Evolutionary conservation across 2,797 vertebrate species (phyloP).

Genomic region (Staurois parvus): DNA sequence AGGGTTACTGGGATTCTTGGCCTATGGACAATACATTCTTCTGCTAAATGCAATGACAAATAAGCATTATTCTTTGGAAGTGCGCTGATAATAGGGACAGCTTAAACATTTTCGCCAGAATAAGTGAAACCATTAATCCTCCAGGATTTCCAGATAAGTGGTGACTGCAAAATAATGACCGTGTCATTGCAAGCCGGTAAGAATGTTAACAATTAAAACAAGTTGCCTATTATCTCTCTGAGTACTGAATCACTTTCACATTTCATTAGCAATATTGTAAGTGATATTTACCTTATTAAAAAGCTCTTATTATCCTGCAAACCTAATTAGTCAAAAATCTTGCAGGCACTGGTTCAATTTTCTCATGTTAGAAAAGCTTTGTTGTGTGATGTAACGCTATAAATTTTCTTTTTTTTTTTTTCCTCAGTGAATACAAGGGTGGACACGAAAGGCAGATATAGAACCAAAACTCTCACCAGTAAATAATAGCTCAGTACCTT

Average conservation of each 20-base stretch:
- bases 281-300: conserved; percentile 87
- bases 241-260: conserved; percentile 84
- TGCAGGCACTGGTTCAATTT: conserved; percentile 75
- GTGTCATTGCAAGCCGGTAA: conserved; percentile 92
- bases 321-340: conserved; percentile 86
- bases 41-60: conserved; percentile 96
- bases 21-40: conserved; percentile 90
- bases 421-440: conserved; percentile 48
- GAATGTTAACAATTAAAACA: conserved; percentile 99
- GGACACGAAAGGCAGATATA: neutral
- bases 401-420: conserved; percentile 63
- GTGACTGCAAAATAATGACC: conserved; percentile 97
- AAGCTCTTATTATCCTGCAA: conserved; percentile 84
- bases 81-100: conserved; percentile 98
- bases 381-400: conserved; percentile 63
- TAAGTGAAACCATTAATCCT: conserved; percentile 99
- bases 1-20: conserved; percentile 90
- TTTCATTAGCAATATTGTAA: conserved; percentile 89
- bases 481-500: neutral
- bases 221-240: conserved; percentile 88
- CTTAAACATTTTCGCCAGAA: conserved; percentile 97
- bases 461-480: neutral
- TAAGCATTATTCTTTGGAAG: conserved; percentile 99
- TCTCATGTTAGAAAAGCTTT: conserved; percentile 72
- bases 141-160: conserved; percentile 94